Base-by-base conservation (phyloP, 2,797 vertebrate species). In the Acanthurus lineatus region DNA sequence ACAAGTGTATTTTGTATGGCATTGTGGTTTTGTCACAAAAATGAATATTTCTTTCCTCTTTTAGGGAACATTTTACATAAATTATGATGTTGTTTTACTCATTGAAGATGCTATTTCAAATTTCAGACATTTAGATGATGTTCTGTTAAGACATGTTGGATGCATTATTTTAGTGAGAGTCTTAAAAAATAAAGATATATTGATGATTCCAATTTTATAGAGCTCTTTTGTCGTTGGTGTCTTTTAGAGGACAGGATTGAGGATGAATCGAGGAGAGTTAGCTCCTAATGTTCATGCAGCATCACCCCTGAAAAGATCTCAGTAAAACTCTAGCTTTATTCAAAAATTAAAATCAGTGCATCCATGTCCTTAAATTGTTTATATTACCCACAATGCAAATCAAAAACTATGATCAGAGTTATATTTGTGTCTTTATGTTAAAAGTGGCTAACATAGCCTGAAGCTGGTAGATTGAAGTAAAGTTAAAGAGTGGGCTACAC, bases 151-250 rank as follows among this genome's bases (percentile, higher is more conserved):
- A 92, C 71, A 86, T 91, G 85, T 87, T 84, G 74, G 84, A 89
- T 88, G 69, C 80, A 91, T 97, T 97, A 92, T 94, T 97, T 98
- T 97, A 96, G 96, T 94, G 94, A 91, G 49, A 92, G 80, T 93
- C 75, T 79, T 72, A 49, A 83, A 84, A 79, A 88, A 84, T 91
- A 91, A 93, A 93, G 88, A 79, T 89, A 86, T 90, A 90, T 88
- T 79, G 85, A 57, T 73, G 63, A 77, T 85, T 32, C 15, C 42
- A 68, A 40, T 73, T 77, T 79, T 63, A 68, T 71, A 32, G 49
- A 76, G 65, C 61, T 88, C 40, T 76, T 85, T 42, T 87, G 52
- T 86, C 22, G 9, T 69, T 8, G 6, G 3, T 49, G 5, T 59
- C 45, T 49, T 58, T 47, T 22, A 71, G 9, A 20, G 35, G 4